These are phyloP conservation scores for Leptinotarsa undecemlineata DNA, from an alignment of 1,140 invertebrate genomes.

Conservation along the genomic window DNA sequence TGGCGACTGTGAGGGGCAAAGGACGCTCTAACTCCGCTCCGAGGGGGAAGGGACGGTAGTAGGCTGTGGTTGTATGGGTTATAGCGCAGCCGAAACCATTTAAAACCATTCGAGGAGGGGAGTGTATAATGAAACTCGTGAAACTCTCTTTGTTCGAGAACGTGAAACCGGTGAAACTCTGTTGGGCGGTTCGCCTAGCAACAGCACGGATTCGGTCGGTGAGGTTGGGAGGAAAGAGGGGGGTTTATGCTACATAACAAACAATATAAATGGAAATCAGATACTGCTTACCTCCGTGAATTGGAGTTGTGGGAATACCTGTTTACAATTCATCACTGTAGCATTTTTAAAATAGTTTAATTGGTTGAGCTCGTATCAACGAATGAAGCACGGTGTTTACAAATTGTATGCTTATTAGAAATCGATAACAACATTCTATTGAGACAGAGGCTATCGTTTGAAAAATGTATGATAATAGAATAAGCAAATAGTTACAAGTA, in stretches of 20 bases:
- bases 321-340: slow-evolving; percentile 27
- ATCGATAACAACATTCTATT: slow-evolving; percentile 4
- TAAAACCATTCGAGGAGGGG: slow-evolving; percentile 34
- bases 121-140: slow-evolving; percentile 36
- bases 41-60: slow-evolving; percentile 22
- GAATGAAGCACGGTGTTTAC: not conserved
- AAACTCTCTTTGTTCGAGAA: slow-evolving; percentile 42
- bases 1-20: slow-evolving; percentile 18
- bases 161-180: slow-evolving; percentile 30
- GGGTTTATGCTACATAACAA: slow-evolving; percentile 27
- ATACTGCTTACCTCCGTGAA: slow-evolving; percentile 23
- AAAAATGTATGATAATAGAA: too few species aligned
- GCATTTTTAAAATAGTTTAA: slow-evolving; percentile 25
- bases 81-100: slow-evolving; percentile 42
- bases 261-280: slow-evolving; percentile 31
- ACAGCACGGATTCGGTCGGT: slow-evolving; percentile 25
- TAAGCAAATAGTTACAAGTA: too few species aligned
- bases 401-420: slow-evolving; percentile 2
- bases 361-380: slow-evolving; percentile 13
- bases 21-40: slow-evolving; percentile 12
- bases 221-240: slow-evolving; percentile 8
- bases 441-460: not conserved
- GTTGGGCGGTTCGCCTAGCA: slow-evolving; percentile 31
- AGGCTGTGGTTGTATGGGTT: slow-evolving; percentile 33
- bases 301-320: slow-evolving; percentile 21